Conservation (phyloP, 2,797 vertebrate genomes). For the Triplophysa yarkandensis region DNA sequence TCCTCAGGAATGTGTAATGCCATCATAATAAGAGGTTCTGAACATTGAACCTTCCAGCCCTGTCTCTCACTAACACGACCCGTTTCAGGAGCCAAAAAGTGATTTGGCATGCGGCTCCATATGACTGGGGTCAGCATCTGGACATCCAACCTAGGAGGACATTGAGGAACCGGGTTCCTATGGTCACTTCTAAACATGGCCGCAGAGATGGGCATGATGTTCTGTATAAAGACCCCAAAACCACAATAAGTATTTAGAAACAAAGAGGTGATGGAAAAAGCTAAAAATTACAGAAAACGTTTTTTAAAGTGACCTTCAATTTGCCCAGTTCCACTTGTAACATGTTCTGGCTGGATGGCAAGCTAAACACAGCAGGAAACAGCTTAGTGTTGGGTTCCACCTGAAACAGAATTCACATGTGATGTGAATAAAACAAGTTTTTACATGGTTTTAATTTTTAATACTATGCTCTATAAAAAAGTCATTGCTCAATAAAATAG, state of each 20-base stretch:
- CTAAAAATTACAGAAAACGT: background rate
- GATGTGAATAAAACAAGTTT: background rate
- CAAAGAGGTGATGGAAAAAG: background rate
- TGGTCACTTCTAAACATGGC: constrained; percentile 95
- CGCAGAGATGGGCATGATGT: constrained; percentile 94
- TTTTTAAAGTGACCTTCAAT: constrained; percentile 79
- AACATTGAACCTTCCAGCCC: constrained; percentile 87
- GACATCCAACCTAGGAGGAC: constrained; percentile 84
- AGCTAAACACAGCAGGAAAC: constrained; percentile 87
- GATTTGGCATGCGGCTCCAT: constrained; percentile 95
- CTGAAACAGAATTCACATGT: constrained; percentile 65
- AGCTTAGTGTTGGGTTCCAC: constrained; percentile 94
- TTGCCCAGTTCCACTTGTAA: constrained; percentile 91
- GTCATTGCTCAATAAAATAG: too few relatives aligned
- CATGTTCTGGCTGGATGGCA: constrained; percentile 89
- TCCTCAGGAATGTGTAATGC: constrained; percentile 93
- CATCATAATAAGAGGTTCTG: constrained; percentile 91
- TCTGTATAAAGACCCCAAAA: constrained; percentile 69
- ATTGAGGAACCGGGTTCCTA: constrained; percentile 89
- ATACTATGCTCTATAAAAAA: too few relatives aligned
- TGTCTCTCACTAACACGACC: constrained; percentile 79
- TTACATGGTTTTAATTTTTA: background rate
- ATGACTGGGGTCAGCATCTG: constrained; percentile 89
- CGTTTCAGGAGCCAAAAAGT: constrained; percentile 82
- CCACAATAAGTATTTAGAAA: background rate